Evolutionary conservation across 1,140 invertebrate genomes (phyloP), one percentile per base, ranked within the genome.

Genomic region (Eufriesea mexicana): DNA sequence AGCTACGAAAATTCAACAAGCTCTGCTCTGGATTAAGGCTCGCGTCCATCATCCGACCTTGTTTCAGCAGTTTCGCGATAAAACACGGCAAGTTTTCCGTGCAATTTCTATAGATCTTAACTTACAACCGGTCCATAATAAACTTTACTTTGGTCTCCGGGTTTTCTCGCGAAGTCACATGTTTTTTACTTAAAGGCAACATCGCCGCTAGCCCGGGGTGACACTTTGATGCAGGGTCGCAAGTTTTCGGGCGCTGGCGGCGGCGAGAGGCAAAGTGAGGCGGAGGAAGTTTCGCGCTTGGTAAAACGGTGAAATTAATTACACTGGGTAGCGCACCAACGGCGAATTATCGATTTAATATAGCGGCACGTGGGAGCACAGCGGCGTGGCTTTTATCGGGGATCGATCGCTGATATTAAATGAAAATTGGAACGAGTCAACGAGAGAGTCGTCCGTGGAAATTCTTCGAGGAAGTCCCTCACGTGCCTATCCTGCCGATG

Each of bases 281-380:
- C 42, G 23, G 23, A 55, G 62, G 35, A 83, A 79, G 73, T 83
- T 76, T 61, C 75, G 23, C 54, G 20, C 35, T 18, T 18, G 42
- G 47, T 83, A 83, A 83, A 83, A 83, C 45, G 66, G 73, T 28
- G 54, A 83, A 83, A 83, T 83, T 83, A 83, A 83, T 83, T 83
- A 83, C 73, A 70, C 28, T 25, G 42, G 45, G 23, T 78, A 25
- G 80, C 68, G 72, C 61, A 77, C 82, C 68, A 57, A 68, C 67
- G 68, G 78, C 76, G 59, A 78, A 81, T 85, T 85, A 85, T 85
- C 72, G 84, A 81, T 83, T 85, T 85, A 85, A 85, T 78, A 85
- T 78, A 61, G 25, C 42, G 57, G 35, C 73, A 59, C 51, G 18
- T 10, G 12, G 14, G 66, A 51, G 54, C 25, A 25, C n/a, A n/a